Conservation (phyloP, 1,140 invertebrate genomes). For the Drosophila lacertosa region DNA sequence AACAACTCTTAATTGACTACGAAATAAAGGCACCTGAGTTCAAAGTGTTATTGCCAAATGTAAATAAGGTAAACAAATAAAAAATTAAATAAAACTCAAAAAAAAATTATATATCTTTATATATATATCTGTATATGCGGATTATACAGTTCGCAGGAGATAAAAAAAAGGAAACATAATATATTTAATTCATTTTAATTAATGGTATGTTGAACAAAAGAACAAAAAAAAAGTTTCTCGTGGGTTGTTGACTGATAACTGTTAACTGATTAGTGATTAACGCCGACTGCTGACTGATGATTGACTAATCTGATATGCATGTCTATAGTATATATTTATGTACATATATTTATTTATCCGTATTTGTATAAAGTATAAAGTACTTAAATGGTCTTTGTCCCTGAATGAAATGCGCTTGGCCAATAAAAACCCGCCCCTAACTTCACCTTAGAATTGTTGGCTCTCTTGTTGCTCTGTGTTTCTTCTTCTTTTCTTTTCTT, state of each 20-base stretch:
- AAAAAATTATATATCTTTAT: conserved; percentile 24
- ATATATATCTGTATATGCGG: conserved; percentile 4
- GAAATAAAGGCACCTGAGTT: conserved; percentile 82
- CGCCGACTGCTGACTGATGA: conserved; percentile 14
- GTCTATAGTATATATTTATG: conserved; percentile 27
- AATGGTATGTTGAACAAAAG: conserved; percentile 53
- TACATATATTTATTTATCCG: conserved; percentile 34
- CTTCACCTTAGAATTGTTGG: conserved; percentile 21
- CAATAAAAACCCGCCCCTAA: conserved; percentile 13
- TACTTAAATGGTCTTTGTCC: conserved; percentile 80
- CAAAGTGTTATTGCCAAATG: conserved; percentile 74
- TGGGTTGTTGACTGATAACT: conserved; percentile 29
- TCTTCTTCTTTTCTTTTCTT: conserved; percentile 42
- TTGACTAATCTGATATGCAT: conserved; percentile 47
- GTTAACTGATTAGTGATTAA: conserved; percentile 15
- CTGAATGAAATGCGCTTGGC: conserved; percentile 75
- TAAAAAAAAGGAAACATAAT: conserved; percentile 41
- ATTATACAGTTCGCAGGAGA: conserved; percentile 13
- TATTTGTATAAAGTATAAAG: conserved; percentile 66
- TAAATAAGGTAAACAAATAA: conserved; percentile 49
- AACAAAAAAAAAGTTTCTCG: conserved; percentile 6
- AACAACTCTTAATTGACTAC: conserved; percentile 81
- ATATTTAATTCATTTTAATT: conserved; percentile 65
- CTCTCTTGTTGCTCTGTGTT: conserved; percentile 29
- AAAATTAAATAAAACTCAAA: conserved; percentile 46